Percentiles rank a stretch among this genome's conserved stretches.
Evolutionary conservation across 64 coral and sea anemone species (phyloP).

Genomic region (Dendrophyllia cribrosa): DNA sequence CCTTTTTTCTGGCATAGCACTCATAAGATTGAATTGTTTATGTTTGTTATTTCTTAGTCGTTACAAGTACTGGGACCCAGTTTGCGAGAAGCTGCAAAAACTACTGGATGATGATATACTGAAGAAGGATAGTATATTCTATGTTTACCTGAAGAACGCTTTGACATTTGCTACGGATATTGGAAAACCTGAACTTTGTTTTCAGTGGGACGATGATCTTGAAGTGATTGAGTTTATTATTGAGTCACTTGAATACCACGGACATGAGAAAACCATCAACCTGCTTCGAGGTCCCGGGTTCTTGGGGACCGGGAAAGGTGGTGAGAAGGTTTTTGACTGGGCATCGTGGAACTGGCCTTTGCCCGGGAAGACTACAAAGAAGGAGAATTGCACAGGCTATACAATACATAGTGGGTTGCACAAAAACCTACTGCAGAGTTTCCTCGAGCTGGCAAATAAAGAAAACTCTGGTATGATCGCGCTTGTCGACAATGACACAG

Average conservation of each 20-base stretch:
- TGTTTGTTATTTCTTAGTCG: no score
- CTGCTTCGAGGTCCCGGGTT: conserved; percentile 62
- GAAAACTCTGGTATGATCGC: neutral
- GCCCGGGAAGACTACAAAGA: conserved; percentile 23
- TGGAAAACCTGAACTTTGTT: neutral
- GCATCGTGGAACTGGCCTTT: conserved; percentile 38
- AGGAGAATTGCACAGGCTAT: conserved; percentile 36
- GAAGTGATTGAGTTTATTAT: no score
- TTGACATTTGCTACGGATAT: neutral
- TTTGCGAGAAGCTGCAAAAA: no score
- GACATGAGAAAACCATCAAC: conserved; percentile 32
- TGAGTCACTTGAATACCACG: conserved; percentile 56
- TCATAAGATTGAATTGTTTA: no score
- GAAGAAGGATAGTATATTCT: no score
- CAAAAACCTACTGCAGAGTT: neutral
- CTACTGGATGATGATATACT: no score
- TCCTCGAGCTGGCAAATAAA: neutral
- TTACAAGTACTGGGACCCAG: no score
- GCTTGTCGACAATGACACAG: neutral
- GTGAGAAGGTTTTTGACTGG: conserved; percentile 21
- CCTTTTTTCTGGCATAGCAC: no score
- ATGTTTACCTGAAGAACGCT: no score
- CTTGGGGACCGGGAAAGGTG: conserved; percentile 10
- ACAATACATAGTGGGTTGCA: conserved; percentile 48
- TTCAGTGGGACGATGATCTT: conserved; percentile 17